phyloP scores from a whole-genome alignment of 2,113 vertebrate genomes.

The Lasiurus cinereus region DNA sequence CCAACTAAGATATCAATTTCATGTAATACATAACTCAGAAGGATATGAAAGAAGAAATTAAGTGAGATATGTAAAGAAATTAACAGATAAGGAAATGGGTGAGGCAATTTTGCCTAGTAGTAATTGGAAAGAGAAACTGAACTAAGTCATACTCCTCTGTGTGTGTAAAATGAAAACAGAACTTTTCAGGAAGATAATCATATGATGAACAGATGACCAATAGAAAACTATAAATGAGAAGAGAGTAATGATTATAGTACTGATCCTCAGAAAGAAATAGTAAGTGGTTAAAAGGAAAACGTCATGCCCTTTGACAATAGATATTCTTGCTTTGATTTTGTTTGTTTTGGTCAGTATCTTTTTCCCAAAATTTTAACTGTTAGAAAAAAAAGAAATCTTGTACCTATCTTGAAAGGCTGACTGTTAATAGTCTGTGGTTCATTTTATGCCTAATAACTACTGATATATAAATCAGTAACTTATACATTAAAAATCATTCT shows the following conservation, averaged over 20 bases:
- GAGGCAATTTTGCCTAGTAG: neutral
- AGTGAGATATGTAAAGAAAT: neutral
- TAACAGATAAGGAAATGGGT: neutral
- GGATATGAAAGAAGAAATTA: neutral
- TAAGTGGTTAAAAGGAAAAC: neutral
- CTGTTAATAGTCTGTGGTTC: neutral
- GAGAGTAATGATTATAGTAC: neutral
- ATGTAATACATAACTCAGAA: conserved; percentile 8
- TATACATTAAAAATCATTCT: neutral
- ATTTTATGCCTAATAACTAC: conserved; percentile 36
- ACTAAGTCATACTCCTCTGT: neutral
- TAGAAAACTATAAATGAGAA: conserved; percentile 9
- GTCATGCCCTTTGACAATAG: neutral
- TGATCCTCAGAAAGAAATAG: conserved; percentile 28
- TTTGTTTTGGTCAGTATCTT: neutral
- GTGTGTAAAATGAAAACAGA: conserved; percentile 1
- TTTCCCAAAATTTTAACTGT: neutral
- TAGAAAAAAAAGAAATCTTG: neutral
- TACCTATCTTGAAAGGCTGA: neutral
- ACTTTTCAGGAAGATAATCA: conserved; percentile 9
- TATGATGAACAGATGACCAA: conserved; percentile 37
- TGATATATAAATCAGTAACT: neutral
- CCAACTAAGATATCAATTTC: neutral
- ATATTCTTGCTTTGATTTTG: neutral
- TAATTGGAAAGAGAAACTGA: neutral